Evolutionary conservation across 2,888 invertebrate species (phyloP).

Genomic region (Chloroclysta siterata): DNA sequence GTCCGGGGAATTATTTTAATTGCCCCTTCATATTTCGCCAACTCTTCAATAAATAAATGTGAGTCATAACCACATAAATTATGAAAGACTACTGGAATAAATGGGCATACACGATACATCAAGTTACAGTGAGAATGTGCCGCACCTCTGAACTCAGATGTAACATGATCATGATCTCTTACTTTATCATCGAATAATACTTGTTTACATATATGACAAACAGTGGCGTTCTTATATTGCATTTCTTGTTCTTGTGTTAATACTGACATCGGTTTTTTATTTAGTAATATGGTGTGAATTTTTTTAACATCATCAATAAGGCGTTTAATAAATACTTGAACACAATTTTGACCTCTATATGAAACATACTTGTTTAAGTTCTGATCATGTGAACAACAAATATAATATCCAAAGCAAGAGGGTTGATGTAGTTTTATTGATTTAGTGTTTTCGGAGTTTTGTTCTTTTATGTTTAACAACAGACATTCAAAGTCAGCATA

Average conservation of each 20-base stretch:
- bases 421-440: neutral
- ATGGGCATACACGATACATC: constrained; percentile 9
- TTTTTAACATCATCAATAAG: neutral
- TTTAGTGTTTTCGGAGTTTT: neutral
- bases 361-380: no score
- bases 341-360: constrained; percentile 14
- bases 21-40: no score
- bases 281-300: neutral
- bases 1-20: no score
- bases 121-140: constrained; percentile 18
- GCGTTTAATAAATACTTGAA: constrained; percentile 1
- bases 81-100: constrained; percentile 17
- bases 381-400: no score
- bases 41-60: constrained; percentile 15
- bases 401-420: no score
- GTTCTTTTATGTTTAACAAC: neutral
- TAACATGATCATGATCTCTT: constrained; percentile 19
- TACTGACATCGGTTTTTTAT: neutral
- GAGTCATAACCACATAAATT: constrained; percentile 17
- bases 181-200: constrained; percentile 18
- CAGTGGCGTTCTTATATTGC: neutral
- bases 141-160: constrained; percentile 9
- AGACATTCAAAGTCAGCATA: no score
- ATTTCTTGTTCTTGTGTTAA: neutral
- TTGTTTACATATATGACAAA: no score